phyloP scores from a whole-genome alignment of 2,113 vertebrate species.

The Melanerpes aurifrons region DNA sequence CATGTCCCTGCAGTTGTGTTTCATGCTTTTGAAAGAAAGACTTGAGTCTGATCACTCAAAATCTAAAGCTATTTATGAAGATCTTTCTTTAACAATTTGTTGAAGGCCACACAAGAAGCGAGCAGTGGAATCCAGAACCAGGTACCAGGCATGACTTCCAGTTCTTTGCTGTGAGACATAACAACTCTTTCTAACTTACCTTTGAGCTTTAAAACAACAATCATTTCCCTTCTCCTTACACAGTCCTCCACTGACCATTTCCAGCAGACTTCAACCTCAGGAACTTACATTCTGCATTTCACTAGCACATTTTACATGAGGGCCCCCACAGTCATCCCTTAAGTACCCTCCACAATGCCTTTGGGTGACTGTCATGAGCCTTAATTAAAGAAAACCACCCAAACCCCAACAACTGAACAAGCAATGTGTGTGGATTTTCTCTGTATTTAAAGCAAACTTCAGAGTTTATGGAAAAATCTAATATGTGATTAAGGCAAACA shows the following conservation, averaged over 20 bases:
- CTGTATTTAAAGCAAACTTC: slow-evolving; percentile 12
- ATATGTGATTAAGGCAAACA: background rate
- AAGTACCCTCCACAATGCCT: background rate
- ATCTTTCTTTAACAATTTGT: background rate
- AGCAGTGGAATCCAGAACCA: background rate
- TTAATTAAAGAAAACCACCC: background rate
- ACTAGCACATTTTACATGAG: background rate
- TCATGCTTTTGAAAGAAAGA: background rate
- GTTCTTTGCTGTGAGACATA: background rate
- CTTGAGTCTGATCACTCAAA: background rate
- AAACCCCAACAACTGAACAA: background rate
- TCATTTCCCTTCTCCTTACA: background rate
- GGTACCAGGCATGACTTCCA: background rate
- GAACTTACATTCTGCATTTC: background rate
- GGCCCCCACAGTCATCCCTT: background rate
- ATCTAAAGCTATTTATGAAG: background rate
- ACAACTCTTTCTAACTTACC: slow-evolving; percentile 1
- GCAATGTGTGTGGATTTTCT: background rate
- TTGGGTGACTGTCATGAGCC: background rate
- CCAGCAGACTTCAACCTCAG: background rate
- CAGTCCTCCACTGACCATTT: background rate
- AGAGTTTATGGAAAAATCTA: background rate
- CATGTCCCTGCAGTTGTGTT: background rate
- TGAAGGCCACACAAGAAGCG: background rate
- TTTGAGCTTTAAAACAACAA: background rate